Evolutionary conservation across 2,797 vertebrate genomes (phyloP).

Genomic region (Eulemur coronatus): DNA sequence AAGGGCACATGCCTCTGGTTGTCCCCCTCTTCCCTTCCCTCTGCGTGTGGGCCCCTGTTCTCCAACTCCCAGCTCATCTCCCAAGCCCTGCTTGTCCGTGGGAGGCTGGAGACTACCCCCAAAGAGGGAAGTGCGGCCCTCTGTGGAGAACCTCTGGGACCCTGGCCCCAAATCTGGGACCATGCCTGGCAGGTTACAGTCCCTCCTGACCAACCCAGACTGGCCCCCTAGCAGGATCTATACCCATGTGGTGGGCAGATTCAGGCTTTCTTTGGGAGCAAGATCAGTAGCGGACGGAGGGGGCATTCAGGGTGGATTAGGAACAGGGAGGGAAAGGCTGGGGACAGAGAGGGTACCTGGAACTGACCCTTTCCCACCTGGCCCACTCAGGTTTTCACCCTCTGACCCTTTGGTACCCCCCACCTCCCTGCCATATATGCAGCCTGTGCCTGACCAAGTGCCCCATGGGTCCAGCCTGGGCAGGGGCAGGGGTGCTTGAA

Average conservation of each 20-base stretch:
- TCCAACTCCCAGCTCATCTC: neutral
- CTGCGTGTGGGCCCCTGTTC: neutral
- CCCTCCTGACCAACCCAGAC: neutral
- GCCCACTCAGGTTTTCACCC: neutral
- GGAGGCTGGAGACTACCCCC: neutral
- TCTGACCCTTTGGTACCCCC: neutral
- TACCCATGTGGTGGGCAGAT: neutral
- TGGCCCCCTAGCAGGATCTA: neutral
- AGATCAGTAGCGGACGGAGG: neutral
- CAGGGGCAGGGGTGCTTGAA: conserved; percentile 32
- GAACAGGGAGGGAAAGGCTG: neutral
- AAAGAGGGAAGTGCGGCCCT: neutral
- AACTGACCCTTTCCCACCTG: neutral
- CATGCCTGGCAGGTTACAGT: neutral
- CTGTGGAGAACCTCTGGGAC: neutral
- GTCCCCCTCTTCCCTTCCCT: neutral
- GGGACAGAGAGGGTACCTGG: neutral
- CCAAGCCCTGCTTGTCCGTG: neutral
- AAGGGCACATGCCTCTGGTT: fast-evolving
- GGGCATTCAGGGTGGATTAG: neutral
- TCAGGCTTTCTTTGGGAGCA: neutral
- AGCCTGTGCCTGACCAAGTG: neutral
- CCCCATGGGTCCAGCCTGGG: conserved; percentile 13
- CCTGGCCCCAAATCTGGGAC: neutral
- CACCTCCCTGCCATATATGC: neutral